Percentiles rank a stretch among this genome's conserved stretches.
phyloP scores from a whole-genome alignment of 2,797 vertebrate species.

The Pithecia hirsuta region DNA sequence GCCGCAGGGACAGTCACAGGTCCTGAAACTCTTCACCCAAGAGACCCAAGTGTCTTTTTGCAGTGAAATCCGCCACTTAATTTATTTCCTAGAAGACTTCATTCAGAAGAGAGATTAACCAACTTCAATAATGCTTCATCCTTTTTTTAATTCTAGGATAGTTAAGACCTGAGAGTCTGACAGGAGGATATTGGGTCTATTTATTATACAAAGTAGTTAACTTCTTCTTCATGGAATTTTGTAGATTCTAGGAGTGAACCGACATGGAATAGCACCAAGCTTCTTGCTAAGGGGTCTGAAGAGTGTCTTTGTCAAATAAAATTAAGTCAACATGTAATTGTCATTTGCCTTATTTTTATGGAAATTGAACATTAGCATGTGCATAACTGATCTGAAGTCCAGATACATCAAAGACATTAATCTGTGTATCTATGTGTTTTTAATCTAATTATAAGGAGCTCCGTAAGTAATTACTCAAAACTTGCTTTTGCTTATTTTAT shows the following conservation, averaged over 20 bases:
- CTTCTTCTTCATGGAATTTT: slow-evolving; percentile 49
- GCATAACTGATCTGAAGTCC: slow-evolving; percentile 69
- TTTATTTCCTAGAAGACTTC: neutral
- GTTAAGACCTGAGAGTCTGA: neutral
- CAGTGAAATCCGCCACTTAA: neutral
- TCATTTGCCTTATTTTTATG: slow-evolving; percentile 78
- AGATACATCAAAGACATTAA: slow-evolving; percentile 66
- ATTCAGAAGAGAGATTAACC: neutral
- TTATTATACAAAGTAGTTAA: slow-evolving; percentile 47
- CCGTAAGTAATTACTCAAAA: slow-evolving; percentile 73
- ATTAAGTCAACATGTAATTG: slow-evolving; percentile 78
- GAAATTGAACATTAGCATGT: slow-evolving; percentile 77
- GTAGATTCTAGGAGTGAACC: slow-evolving; percentile 36
- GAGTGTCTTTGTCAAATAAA: slow-evolving; percentile 71
- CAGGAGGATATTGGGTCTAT: neutral
- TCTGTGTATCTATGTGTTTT: slow-evolving; percentile 62
- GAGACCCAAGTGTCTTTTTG: neutral
- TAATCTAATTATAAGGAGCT: slow-evolving; percentile 64
- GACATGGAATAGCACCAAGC: slow-evolving; percentile 60
- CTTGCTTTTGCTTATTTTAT: slow-evolving; percentile 59
- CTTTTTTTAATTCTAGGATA: neutral
- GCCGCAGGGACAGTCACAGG: accelerated
- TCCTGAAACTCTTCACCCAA: neutral
- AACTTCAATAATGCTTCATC: neutral
- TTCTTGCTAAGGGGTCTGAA: slow-evolving; percentile 56